Conservation (phyloP, 2,797 vertebrate species). For the Dryobates pubescens region DNA sequence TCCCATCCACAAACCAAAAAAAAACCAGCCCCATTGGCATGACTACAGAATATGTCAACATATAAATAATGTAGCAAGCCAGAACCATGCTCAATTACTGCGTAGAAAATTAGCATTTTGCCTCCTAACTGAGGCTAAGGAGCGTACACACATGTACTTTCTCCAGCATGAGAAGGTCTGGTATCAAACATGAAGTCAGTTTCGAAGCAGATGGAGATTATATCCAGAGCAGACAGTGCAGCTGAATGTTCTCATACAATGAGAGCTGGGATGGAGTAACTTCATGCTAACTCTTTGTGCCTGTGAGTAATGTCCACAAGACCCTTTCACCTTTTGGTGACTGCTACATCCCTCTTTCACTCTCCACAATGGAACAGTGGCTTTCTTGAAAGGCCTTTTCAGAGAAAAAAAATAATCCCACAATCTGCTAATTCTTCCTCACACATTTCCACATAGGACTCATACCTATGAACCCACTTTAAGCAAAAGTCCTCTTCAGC, state of each 20-base stretch:
- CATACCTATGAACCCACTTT: neutral
- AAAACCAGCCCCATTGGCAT: neutral
- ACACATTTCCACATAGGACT: neutral
- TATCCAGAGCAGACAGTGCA: neutral
- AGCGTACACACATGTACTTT: fast-evolving
- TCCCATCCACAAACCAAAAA: neutral
- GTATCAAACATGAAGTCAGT: neutral
- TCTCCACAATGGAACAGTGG: neutral
- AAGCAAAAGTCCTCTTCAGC: neutral
- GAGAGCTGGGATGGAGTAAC: neutral
- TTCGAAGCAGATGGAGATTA: neutral
- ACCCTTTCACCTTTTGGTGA: neutral
- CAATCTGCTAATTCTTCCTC: neutral
- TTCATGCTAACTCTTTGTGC: neutral
- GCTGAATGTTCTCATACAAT: neutral
- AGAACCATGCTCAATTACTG: neutral
- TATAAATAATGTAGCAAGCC: neutral
- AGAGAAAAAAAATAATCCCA: neutral
- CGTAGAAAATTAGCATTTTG: neutral
- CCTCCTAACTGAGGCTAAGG: neutral
- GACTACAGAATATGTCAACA: neutral
- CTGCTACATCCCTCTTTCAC: neutral
- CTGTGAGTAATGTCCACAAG: neutral
- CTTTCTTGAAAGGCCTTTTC: neutral
- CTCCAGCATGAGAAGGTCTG: neutral